Evolutionary conservation across 2,888 invertebrate genomes (phyloP).

Genomic region (Ephialtes manifestator): DNA sequence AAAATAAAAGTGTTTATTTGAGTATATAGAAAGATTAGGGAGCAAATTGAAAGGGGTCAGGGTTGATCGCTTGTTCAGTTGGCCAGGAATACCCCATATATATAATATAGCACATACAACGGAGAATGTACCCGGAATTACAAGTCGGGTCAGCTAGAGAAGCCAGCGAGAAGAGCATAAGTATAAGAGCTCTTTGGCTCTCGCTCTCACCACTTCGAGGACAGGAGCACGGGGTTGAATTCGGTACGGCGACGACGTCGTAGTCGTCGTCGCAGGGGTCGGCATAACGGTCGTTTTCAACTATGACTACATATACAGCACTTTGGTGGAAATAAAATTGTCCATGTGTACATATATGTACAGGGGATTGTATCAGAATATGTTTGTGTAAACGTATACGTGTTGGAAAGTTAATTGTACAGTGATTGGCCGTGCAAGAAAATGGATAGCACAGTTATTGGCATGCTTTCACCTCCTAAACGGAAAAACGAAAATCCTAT

Average conservation of each 20-base stretch:
- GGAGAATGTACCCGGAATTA: slow-evolving; percentile 62
- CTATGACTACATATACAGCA: slow-evolving; percentile 22
- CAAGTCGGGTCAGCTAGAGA: slow-evolving; percentile 52
- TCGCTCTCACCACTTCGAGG: slow-evolving; percentile 19
- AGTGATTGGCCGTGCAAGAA: background rate
- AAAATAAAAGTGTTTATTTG: no score
- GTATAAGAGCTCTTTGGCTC: slow-evolving; percentile 21
- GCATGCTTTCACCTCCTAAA: background rate
- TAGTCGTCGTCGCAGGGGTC: slow-evolving; percentile 52
- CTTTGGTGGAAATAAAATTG: slow-evolving; percentile 3
- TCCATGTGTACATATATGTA: background rate
- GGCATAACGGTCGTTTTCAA: slow-evolving; percentile 42
- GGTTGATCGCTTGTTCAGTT: no score
- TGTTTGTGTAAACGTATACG: background rate
- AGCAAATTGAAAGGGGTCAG: no score
- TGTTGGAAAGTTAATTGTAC: background rate
- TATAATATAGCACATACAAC: slow-evolving; percentile 39
- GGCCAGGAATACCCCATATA: background rate
- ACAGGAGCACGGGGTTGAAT: slow-evolving; percentile 35
- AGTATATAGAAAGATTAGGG: no score
- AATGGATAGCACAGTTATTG: background rate
- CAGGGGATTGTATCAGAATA: background rate
- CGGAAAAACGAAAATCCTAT: no score
- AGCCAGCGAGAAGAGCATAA: slow-evolving; percentile 42
- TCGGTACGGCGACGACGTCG: slow-evolving; percentile 25